Evolutionary conservation across 2,113 vertebrate species (phyloP).

Genomic region (Sitta europaea): DNA sequence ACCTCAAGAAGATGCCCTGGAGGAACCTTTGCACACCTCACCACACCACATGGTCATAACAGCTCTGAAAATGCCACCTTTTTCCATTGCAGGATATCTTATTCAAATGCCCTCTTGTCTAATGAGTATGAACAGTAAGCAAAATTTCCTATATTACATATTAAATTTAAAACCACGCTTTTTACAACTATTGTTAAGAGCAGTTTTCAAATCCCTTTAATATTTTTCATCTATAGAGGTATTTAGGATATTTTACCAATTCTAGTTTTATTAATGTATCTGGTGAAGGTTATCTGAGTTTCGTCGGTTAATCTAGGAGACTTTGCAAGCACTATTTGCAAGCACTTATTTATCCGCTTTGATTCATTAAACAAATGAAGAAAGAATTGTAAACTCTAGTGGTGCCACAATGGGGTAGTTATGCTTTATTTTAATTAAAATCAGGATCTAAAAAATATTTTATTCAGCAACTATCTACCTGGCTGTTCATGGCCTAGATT

Average conservation of each 20-base stretch:
- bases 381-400: neutral
- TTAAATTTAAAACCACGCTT: neutral
- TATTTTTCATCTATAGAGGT: neutral
- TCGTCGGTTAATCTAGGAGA: conserved; percentile 14
- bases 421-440: conserved; percentile 63
- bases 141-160: neutral
- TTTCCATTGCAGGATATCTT: neutral
- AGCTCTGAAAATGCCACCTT: neutral
- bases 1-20: neutral
- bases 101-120: neutral
- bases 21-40: neutral
- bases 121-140: neutral
- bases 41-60: neutral
- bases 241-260: conserved; percentile 16
- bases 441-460: conserved; percentile 13
- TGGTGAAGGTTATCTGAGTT: neutral
- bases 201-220: neutral
- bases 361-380: conserved; percentile 43
- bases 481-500: conserved; percentile 34
- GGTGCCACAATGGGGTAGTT: conserved; percentile 53
- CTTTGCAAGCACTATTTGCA: neutral
- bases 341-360: conserved; percentile 15
- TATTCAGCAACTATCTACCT: conserved; percentile 29
- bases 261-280: conserved; percentile 32
- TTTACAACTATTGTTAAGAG: neutral